Percentiles rank a stretch among this genome's conserved stretches.
These are phyloP conservation scores for Gobio occitaniae DNA, from an alignment of 2,797 vertebrate species.

Conservation along the genomic window DNA sequence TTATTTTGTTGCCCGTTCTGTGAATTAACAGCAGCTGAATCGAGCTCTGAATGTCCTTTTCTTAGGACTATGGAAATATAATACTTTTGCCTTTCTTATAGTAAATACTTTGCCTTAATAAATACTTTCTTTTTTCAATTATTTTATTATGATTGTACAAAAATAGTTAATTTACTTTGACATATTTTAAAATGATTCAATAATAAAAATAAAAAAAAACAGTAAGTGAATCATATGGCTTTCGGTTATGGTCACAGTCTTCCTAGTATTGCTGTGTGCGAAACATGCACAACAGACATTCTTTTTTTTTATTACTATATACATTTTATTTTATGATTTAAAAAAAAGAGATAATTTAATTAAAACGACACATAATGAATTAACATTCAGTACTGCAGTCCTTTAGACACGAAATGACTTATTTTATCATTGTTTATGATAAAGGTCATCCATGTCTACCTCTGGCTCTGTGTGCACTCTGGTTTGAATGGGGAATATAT, in stretches of 20 bases:
- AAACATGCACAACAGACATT: background rate
- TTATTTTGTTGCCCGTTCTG: background rate
- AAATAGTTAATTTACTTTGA: background rate
- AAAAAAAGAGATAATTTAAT: background rate
- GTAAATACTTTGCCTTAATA: background rate
- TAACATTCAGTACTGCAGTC: background rate
- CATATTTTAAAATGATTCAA: background rate
- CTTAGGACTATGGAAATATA: background rate
- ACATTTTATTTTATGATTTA: background rate
- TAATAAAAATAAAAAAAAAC: background rate
- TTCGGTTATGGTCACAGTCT: background rate
- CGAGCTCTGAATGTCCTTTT: background rate
- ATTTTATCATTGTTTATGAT: slow-evolving; percentile 63
- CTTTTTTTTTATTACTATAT: background rate
- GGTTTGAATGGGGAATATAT: slow-evolving; percentile 34
- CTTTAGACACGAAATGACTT: background rate
- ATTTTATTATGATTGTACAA: background rate
- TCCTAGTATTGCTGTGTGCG: background rate
- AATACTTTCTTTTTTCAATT: background rate
- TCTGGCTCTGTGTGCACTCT: slow-evolving; percentile 71
- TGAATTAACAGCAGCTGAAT: background rate
- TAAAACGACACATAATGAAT: background rate
- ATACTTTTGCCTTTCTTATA: background rate
- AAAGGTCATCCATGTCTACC: slow-evolving; percentile 75
- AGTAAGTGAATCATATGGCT: background rate